A percentile compares a stretch with the other conserved stretches of the same genome.
Evolutionary conservation across 1,140 invertebrate species (phyloP).

Genomic region (Drosophila truncata): DNA sequence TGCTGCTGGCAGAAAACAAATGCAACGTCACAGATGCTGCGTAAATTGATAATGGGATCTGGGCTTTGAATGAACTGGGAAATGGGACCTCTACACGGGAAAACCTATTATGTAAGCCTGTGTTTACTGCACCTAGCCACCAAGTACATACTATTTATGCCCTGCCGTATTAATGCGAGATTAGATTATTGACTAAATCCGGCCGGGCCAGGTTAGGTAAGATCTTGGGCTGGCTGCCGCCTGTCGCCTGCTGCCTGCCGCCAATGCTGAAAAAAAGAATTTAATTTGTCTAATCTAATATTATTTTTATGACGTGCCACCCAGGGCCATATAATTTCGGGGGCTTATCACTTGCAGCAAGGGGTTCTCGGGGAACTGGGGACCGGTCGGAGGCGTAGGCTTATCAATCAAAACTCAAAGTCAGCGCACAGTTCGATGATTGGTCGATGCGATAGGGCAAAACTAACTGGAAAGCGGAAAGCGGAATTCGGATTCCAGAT

Average conservation of each 20-base stretch:
- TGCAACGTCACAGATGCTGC: slow-evolving; percentile 28
- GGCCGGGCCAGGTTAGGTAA: slow-evolving; percentile 35
- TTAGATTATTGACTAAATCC: slow-evolving; percentile 44
- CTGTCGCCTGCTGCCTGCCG: not conserved
- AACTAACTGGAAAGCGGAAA: slow-evolving; percentile 27
- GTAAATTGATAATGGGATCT: slow-evolving; percentile 16
- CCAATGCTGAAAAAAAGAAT: slow-evolving; percentile 32
- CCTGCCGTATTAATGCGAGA: slow-evolving; percentile 10
- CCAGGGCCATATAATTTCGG: slow-evolving; percentile 44
- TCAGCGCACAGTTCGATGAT: slow-evolving; percentile 28
- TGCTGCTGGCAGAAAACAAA: slow-evolving; percentile 3
- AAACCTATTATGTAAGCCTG: slow-evolving; percentile 14
- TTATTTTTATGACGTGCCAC: slow-evolving; percentile 54
- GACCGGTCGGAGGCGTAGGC: not conserved
- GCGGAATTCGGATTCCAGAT: slow-evolving; percentile 33
- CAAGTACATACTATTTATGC: slow-evolving; percentile 26
- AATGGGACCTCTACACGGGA: not conserved
- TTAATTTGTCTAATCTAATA: slow-evolving; percentile 63
- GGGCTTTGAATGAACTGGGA: slow-evolving; percentile 5
- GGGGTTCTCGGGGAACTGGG: slow-evolving; percentile 25
- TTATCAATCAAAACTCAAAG: slow-evolving; percentile 72
- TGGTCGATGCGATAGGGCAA: slow-evolving; percentile 43
- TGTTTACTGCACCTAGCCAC: slow-evolving; percentile 24
- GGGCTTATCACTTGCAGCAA: slow-evolving; percentile 50
- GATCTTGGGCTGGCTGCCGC: slow-evolving; percentile 19